Evolutionary conservation across 2,113 vertebrate genomes (phyloP), one percentile per base, ranked within the genome.

Genomic region (Pantherophis guttatus): DNA sequence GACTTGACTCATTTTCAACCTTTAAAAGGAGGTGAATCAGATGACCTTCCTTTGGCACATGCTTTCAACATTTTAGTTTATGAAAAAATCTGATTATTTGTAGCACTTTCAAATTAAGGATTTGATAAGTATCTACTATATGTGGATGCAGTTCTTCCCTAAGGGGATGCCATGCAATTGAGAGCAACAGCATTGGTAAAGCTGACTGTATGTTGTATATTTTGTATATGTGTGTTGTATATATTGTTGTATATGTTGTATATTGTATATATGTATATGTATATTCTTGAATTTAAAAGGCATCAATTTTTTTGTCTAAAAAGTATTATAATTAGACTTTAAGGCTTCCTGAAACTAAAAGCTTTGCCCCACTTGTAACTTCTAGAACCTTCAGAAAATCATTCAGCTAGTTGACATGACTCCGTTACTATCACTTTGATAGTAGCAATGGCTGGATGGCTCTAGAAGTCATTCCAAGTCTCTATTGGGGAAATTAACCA

Each of bases 11-110:
- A 95, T 95, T 97, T 96, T 95, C 89, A 95, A 62, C 93, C 93
- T 97, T 96, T 96, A 91, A 81, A 94, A 93, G 86, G 93, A 93
- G 58, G 87, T 96, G 94, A 95, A 95, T 95, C 95, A 96, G 96
- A 93, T 94, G 70, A 94, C 94, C 95, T 96, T 96, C 95, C 94
- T 96, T 50, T 96, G 89, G 88, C 87, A 44, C 81, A 52, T 59
- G 86, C n/a, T 81, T 39, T 95, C 92, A 89, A 95, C 92, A 91
- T 92, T 92, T 95, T 59, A 39, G n/a, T 92, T 95, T 95, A 89
- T 95, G 90, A 95, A 94, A 39, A 94, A 11, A 85, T 92, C 0
- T 95, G 93, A 11, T 21, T 95, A 92, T 96, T 95, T 96, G 86
- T 95, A 93, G 95, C 90, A 94, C 55, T 93, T 97, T 95, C 95